Evolutionary conservation across 2,113 vertebrate species (phyloP), one percentile per base, ranked within the genome.

Genomic region (Lophotis ruficrista): DNA sequence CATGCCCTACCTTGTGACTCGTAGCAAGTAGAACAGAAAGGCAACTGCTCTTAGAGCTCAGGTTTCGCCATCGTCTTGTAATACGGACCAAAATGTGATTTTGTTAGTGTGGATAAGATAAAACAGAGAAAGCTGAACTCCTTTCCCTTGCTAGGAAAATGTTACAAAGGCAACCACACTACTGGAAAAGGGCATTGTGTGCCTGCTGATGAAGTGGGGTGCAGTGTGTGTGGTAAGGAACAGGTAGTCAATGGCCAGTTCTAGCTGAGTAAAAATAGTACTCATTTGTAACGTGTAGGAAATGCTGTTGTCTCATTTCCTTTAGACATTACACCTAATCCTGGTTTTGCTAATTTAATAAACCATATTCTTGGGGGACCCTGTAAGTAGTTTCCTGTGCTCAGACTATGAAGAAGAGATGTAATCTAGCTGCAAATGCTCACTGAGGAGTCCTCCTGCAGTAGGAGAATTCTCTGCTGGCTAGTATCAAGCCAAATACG

Each of bases 301-400:
- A 94, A 66, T 43, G 31, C 14, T 6, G 2, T 71, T 95, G 81
- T 81, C 50, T 89, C 24, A 37, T 89, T 85, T 12, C 14, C 91
- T 93, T 76, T 82, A 82, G 51, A 80, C 13, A 25, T 77, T 89
- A 77, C 45, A 75, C 38, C n/a, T 83, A 69, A 86, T 90, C 56
- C 72, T 82, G 6, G 2, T 57, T 93, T 92, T 90, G 33, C 56
- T 93, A 91, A 87, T 95, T 83, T 92, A 87, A 94, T 84, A 87
- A 56, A 33, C 57, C 7, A 9, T 71, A 56, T 84, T 95, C 91
- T 94, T 78, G 38, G 17, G 81, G 57, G 80, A 91, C 24, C 8
- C 50, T 84, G 22, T 41, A 45, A 68, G 20, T 73, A 84, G 66
- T 72, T 94, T 96, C 38, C 61, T 85, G 61, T 81, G 41, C 66